Evolutionary conservation across 1,140 invertebrate species (phyloP).

Genomic region (Scylla paramamosain): DNA sequence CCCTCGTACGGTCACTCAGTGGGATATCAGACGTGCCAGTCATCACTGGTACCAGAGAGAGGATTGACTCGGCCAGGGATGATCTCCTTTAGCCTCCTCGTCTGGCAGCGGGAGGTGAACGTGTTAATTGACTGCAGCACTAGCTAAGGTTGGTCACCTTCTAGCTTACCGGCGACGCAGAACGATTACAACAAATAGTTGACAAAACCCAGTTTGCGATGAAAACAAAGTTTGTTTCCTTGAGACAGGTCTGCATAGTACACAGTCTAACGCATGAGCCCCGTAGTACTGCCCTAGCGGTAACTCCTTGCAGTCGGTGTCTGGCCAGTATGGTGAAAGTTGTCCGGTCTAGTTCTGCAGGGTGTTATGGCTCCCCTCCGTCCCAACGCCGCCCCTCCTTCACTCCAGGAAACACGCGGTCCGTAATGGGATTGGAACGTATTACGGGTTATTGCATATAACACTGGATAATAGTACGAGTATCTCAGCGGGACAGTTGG

Average conservation of each 20-base stretch:
- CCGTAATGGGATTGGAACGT: conserved; percentile 54
- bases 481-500: not conserved
- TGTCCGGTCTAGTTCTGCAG: not conserved
- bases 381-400: not conserved
- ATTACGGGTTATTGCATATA: conserved; percentile 49
- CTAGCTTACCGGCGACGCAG: too few species aligned
- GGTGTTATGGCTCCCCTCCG: not conserved
- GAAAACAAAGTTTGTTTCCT: too few species aligned
- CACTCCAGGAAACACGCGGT: not conserved
- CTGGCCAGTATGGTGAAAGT: not conserved
- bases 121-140: not conserved
- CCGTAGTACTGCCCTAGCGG: too few species aligned
- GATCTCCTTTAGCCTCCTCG: not conserved
- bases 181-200: too few species aligned
- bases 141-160: too few species aligned
- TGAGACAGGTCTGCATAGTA: too few species aligned
- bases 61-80: not conserved
- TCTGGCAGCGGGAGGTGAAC: not conserved
- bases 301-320: too few species aligned
- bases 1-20: not conserved
- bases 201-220: too few species aligned
- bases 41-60: not conserved
- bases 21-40: not conserved
- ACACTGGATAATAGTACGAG: conserved; percentile 13
- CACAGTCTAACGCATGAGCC: too few species aligned